Percentiles rank a stretch among this genome's conserved stretches.
Conservation (phyloP, 2,113 vertebrate genomes). For the Ondatra zibethicus region DNA sequence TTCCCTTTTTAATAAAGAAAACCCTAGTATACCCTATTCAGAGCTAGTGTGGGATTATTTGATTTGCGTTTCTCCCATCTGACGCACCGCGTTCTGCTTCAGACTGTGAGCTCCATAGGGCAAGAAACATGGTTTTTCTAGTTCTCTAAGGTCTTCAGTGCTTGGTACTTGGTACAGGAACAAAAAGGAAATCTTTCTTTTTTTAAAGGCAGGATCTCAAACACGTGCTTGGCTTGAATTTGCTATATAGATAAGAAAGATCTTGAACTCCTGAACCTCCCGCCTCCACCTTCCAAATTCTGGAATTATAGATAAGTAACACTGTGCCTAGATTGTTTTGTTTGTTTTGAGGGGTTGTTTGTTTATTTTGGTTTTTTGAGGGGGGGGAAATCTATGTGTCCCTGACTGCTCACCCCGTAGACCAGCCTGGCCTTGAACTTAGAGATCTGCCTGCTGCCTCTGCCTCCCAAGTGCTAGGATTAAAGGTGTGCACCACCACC, state of each 20-base stretch:
- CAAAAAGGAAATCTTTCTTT: background rate
- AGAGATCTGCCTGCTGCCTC: too few species aligned
- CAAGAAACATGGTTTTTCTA: background rate
- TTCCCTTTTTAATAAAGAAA: too few species aligned
- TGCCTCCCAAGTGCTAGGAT: background rate
- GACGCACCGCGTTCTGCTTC: too few species aligned
- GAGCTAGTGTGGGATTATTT: too few species aligned
- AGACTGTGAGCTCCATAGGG: background rate
- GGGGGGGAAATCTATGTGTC: too few species aligned
- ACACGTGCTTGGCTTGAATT: background rate
- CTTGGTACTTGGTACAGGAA: background rate
- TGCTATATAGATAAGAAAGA: background rate
- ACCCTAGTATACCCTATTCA: too few species aligned
- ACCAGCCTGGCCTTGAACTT: background rate
- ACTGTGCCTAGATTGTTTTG: background rate
- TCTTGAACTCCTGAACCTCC: background rate
- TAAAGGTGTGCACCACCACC: background rate
- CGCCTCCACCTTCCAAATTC: background rate
- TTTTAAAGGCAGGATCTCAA: background rate
- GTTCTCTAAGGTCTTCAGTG: background rate
- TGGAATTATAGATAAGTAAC: background rate
- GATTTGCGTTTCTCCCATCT: too few species aligned
- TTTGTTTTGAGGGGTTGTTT: background rate
- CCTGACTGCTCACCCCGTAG: background rate
- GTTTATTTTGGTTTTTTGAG: background rate